Base-by-base conservation (phyloP, 2,888 invertebrate species). In the Leptinotarsa rubiginosa region DNA sequence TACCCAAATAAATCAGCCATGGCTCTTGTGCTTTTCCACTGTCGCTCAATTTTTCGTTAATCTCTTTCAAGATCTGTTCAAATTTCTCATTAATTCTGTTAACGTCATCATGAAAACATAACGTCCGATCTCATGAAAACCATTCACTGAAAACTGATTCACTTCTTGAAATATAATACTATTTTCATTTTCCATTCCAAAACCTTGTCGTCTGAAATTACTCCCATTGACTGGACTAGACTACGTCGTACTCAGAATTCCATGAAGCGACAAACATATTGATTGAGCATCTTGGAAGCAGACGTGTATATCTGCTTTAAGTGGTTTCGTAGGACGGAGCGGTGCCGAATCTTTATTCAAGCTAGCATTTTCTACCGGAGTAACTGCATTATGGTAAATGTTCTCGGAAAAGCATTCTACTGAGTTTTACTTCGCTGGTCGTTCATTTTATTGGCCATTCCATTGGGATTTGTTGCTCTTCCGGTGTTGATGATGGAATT, bases 221-320 rank as follows among this genome's bases (percentile, higher is more conserved):
- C 10, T 31, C 31, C 31, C 25, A n/a, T 31, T n/a, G 16, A 31
- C 62, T 62, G 25, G 25, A 62, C 62, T 62, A 62, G 25, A 62
- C 62, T 62, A 62, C 13, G n/a, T 62, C 62, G 62, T 2, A 31
- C 15, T 12, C 13, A 15, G 62, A 18, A 62, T 31, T 31, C 62
- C 25, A n/a, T 62, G 16, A 15, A 62, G 62, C 62, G 31, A 31
- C 31, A 15, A 5, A n/a, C 25, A 62, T 69, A 69, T 67, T 54
- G 68, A 69, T 56, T 56, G 56, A 20, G 41, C 56, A 47, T 54
- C 66, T 66, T 22, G 25, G 50, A 18, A 13, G 12, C 68, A 69
- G 56, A 69, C 54, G 54, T 18, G 56, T 47, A 69, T 56, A 69
- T 69, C 68, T 47, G 56, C 68, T 69, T 69, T 47, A 69, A 69